Evolutionary conservation across 2,888 invertebrate genomes (phyloP).

Genomic region (Odontomyia ornata): DNA sequence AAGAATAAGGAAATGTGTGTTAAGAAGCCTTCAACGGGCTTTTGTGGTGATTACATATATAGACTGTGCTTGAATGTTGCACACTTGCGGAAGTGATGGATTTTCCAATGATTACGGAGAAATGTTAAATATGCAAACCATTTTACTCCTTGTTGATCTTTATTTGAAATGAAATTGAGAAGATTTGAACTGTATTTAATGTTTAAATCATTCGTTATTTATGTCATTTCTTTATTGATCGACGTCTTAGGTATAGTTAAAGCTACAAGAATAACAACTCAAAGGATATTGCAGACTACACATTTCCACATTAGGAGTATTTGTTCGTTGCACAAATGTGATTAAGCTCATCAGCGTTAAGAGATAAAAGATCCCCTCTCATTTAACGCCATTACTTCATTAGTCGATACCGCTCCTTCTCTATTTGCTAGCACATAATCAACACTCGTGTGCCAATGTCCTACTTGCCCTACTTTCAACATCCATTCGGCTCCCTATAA

Average conservation of each 20-base stretch:
- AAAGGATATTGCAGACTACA: too few species aligned
- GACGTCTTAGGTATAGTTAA: too few species aligned
- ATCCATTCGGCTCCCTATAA: conserved; percentile 1
- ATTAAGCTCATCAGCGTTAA: too few species aligned
- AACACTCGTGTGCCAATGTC: conserved; percentile 1
- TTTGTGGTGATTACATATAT: neutral
- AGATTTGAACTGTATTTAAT: too few species aligned
- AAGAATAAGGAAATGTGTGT: conserved; percentile 17
- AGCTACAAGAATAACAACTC: too few species aligned
- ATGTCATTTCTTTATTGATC: too few species aligned
- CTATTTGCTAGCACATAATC: neutral
- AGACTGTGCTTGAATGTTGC: neutral
- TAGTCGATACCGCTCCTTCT: neutral
- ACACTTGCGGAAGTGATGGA: neutral
- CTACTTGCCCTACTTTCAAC: conserved; percentile 32
- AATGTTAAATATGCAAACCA: neutral
- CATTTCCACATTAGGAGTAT: too few species aligned
- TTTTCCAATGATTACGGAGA: neutral
- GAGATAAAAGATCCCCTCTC: neutral
- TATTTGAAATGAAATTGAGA: neutral
- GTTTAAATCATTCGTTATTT: too few species aligned
- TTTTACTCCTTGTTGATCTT: neutral
- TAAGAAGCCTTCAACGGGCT: neutral
- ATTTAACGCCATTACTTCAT: conserved; percentile 1
- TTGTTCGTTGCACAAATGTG: too few species aligned